Evolutionary conservation across 2,797 vertebrate species (phyloP).

Genomic region (Catostomus latipinnis): DNA sequence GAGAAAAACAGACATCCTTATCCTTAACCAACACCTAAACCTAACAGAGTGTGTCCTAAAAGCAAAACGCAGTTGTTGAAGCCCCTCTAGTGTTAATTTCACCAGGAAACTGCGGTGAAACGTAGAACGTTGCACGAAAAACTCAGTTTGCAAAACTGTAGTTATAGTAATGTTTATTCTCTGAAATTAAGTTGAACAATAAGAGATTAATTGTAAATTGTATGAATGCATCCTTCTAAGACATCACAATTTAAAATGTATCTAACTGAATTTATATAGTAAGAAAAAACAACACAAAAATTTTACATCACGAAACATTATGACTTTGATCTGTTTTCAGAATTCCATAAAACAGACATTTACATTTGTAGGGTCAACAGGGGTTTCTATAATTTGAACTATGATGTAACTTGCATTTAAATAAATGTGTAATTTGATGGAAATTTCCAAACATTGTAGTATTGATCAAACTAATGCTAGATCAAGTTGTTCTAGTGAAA

Average conservation of each 20-base stretch:
- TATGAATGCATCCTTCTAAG: slow-evolving; percentile 58
- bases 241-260: slow-evolving; percentile 73
- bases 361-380: slow-evolving; percentile 32
- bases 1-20: too few species aligned
- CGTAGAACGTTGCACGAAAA: too few species aligned
- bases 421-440: background rate
- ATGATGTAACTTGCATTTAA: slow-evolving; percentile 20
- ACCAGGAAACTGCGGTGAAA: too few species aligned
- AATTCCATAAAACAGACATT: slow-evolving; percentile 37
- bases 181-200: background rate
- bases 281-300: slow-evolving; percentile 64
- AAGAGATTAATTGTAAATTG: slow-evolving; percentile 55
- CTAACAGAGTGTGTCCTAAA: too few species aligned
- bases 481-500: slow-evolving; percentile 62
- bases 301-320: slow-evolving; percentile 55
- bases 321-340: slow-evolving; percentile 33
- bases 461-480: background rate
- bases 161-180: too few species aligned
- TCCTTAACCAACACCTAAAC: too few species aligned
- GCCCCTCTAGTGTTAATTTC: too few species aligned
- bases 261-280: slow-evolving; percentile 67
- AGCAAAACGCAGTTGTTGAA: too few species aligned
- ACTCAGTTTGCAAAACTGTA: too few species aligned
- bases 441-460: background rate
- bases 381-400: slow-evolving; percentile 23